Percentiles rank a stretch among this genome's conserved stretches.
phyloP scores from a whole-genome alignment of 2,888 invertebrate species.

The Orthonychiurus folsomi region DNA sequence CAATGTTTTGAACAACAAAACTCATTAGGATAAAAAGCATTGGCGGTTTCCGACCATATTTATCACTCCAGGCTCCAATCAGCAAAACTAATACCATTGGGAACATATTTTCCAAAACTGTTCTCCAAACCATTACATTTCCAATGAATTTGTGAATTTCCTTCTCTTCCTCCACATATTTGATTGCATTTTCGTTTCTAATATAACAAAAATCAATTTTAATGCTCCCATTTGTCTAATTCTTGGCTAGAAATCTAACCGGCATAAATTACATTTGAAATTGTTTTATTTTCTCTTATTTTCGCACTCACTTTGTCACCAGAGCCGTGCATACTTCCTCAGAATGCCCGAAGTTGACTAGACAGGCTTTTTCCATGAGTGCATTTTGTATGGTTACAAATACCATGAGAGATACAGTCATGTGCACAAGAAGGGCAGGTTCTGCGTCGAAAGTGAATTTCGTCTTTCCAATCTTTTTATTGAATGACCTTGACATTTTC shows the following conservation, averaged over 20 bases:
- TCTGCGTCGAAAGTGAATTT: constrained; percentile 59
- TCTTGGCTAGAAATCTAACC: too few species aligned
- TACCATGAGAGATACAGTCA: constrained; percentile 77
- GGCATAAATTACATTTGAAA: too few species aligned
- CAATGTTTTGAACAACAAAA: constrained; percentile 32
- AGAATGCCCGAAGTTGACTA: constrained; percentile 61
- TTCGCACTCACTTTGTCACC: constrained; percentile 46
- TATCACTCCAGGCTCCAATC: constrained; percentile 73
- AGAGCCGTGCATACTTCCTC: constrained; percentile 61
- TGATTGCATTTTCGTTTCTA: constrained; percentile 42
- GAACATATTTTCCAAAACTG: constrained; percentile 66
- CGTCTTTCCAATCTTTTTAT: neutral
- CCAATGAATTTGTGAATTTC: constrained; percentile 57
- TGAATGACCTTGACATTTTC: neutral
- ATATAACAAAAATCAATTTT: neutral
- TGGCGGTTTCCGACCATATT: constrained; percentile 64
- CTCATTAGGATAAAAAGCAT: constrained; percentile 62
- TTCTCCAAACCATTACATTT: constrained; percentile 76
- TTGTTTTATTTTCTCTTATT: neutral
- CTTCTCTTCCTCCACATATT: constrained; percentile 53
- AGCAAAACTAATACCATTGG: constrained; percentile 69
- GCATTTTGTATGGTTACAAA: constrained; percentile 70
- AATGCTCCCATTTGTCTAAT: too few species aligned
- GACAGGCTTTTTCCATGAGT: constrained; percentile 66
- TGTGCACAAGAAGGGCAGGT: constrained; percentile 76